Evolutionary conservation across 2,797 vertebrate genomes (phyloP), one percentile per base, ranked within the genome.

Genomic region (Hirundo rustica): DNA sequence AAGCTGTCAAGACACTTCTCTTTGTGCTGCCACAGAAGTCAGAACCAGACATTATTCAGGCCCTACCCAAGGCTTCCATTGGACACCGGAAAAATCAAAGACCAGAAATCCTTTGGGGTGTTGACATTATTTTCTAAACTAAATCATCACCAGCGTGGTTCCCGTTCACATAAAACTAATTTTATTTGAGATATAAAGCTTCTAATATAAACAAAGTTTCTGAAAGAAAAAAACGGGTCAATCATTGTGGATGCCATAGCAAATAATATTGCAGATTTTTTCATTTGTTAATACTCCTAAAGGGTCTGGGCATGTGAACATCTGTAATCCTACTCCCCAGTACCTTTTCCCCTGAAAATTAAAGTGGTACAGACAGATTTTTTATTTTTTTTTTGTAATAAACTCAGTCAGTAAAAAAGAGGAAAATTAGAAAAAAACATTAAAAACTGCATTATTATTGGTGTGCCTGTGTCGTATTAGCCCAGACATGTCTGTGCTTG

Each of bases 111-210:
- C 70, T 92, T 83, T 30, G 68, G 76, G 76, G 73, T 85, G 65
- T 91, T 89, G 83, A 84, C 79, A 78, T 81, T 89, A 88, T 96
- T 92, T 91, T 77, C 82, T 78, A 83, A 97, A 89, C 57, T 64
- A 92, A 93, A 86, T 83, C 73, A 93, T 88, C 81, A 57, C 66
- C 85, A 94, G 79, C 10, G 34, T 11, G 88, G 64, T 50, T 94
- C 79, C 51, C 27, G 7, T 88, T 89, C 85, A 65, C 45, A 91
- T 94, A 91, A 94, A 96, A 54, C 48, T 75, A 74, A 84, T 89
- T 94, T 93, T 92, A 95, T 94, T 60, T 88, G 80, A 77, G 83
- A 92, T 89, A 85, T 51, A 96, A 93, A 96, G 62, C 73, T 93
- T 62, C 50, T 75, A 68, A 88, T 62, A 85, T 14, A 91, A 95